These are phyloP conservation scores for Tupaia tana DNA, from an alignment of 2,113 vertebrate genomes.

Conservation along the genomic window DNA sequence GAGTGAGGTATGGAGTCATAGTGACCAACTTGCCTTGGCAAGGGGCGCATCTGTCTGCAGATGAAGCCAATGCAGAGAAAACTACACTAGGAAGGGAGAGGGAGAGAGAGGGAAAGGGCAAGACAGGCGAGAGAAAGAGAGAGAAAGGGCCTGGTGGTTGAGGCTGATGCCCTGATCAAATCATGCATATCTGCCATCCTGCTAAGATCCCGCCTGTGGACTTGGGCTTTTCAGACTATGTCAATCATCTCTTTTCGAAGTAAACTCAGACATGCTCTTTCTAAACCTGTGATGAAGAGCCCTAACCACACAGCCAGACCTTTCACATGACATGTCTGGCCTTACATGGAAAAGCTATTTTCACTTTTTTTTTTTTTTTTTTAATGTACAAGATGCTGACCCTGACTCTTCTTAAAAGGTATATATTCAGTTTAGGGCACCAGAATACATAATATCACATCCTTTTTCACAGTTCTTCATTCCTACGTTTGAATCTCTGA, in stretches of 20 bases:
- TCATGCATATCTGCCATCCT: too few relatives aligned
- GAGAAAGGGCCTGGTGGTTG: neutral
- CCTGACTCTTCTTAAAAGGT: neutral
- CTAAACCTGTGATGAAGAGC: neutral
- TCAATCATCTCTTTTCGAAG: neutral
- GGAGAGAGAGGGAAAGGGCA: fast-evolving
- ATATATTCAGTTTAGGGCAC: fast-evolving
- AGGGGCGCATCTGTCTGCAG: neutral
- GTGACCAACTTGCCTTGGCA: neutral
- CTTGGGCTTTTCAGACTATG: neutral
- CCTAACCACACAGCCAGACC: neutral
- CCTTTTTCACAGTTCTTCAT: neutral
- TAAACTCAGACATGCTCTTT: neutral
- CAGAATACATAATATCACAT: neutral
- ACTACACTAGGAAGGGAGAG: neutral
- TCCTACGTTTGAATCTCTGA: neutral
- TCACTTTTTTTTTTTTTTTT: neutral
- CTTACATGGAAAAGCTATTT: neutral
- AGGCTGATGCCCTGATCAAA: neutral
- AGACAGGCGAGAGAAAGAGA: neutral
- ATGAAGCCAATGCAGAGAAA: neutral
- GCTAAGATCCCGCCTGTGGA: too few relatives aligned
- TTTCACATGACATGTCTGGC: neutral
- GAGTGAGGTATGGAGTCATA: neutral
- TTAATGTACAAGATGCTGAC: too few relatives aligned